phyloP scores from a whole-genome alignment of 2,797 vertebrate species.

The Lepilemur ruficaudatus region DNA sequence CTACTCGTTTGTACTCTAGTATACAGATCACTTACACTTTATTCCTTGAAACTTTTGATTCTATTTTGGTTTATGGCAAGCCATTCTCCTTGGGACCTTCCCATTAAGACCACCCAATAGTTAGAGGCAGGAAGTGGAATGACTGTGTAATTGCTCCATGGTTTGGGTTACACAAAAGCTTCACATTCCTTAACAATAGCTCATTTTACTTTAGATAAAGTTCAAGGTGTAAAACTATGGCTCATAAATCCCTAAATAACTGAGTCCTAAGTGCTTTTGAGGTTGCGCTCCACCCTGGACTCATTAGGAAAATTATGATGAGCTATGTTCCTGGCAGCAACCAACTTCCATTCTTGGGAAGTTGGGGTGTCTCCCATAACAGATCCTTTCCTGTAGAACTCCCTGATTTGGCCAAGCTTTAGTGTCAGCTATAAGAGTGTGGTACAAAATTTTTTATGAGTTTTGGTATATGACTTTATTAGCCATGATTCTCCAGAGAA shows the following conservation, averaged over 20 bases:
- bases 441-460: background rate
- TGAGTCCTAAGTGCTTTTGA: background rate
- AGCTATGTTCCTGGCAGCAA: background rate
- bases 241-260: background rate
- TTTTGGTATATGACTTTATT: background rate
- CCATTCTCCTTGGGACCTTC: background rate
- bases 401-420: background rate
- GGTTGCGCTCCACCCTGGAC: background rate
- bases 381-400: background rate
- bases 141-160: background rate
- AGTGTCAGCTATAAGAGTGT: background rate
- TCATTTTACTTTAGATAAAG: background rate
- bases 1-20: background rate
- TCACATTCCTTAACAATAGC: slow-evolving; percentile 18
- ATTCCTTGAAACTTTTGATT: background rate
- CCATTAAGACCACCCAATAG: background rate
- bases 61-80: background rate
- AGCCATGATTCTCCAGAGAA: background rate
- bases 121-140: background rate
- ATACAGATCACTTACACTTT: background rate
- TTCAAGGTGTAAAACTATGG: background rate
- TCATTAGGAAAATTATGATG: background rate
- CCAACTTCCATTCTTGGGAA: background rate
- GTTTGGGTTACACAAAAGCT: background rate
- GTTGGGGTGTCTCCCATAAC: background rate